Base-by-base conservation (phyloP, 2,888 invertebrate genomes). In the Stomorhina lunata region DNA sequence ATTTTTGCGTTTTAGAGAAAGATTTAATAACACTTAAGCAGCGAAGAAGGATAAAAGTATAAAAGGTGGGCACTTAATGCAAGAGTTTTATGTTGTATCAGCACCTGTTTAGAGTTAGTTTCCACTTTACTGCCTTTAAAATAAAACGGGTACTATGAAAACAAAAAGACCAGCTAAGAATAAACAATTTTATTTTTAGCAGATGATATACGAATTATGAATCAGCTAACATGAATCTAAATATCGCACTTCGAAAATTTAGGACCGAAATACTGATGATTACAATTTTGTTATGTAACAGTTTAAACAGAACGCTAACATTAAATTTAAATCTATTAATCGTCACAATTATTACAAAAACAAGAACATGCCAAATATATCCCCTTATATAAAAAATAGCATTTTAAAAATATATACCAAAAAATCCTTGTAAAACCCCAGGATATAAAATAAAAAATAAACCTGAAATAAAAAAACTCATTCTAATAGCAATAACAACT, bases 71-170 rank as follows among this genome's bases (percentile, higher is more conserved):
- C 50, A 77, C 77, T 83, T 80, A 77, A 69, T 73, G 55, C 34
- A 59, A 34, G 55, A 82, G 73, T 79, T 82, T n/a, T 69, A 69
- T 79, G 73, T 73, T 75, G 73, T 65, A 63, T 75, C 57, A 81
- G 69, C 81, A 82, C 81, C 78, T 82, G 78, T 79, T 82, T 75
- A 75, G 57, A 79, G 73, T 82, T 69, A 69, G 79, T 82, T 59
- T 83, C 72, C 66, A 71, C 79, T 81, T 72, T 72, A 66, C 40
- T 75, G 40, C 43, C 63, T 65, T 77, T 72, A 66, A 59, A 77
- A 77, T 45, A 66, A 53, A 15, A 53, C n/a, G n/a, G 69, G n/a
- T 34, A 27, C 10, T n/a, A 6, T 32, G 15, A 32, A 55, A 17
- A n/a, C 20, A 2, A 2, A 20, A 2, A 7, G 29, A 32, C 22